Conservation (phyloP, 2,797 vertebrate species). For the Crocodylus rhombifer region DNA sequence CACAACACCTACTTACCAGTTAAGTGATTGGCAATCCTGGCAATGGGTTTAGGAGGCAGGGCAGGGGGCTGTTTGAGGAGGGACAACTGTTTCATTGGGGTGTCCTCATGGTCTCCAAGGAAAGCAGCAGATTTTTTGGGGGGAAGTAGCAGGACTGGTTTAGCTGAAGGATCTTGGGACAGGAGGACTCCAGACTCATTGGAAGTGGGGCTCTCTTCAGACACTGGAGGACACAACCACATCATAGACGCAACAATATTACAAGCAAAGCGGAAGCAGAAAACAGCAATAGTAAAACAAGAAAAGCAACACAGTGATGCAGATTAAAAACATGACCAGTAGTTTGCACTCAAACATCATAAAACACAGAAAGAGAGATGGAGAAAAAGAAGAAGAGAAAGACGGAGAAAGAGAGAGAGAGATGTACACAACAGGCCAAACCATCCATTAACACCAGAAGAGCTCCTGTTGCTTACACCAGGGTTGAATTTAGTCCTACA, state of each 20-base stretch:
- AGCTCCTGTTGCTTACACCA: slow-evolving; percentile 12
- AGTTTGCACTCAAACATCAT: slow-evolving; percentile 22
- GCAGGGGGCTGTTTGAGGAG: slow-evolving; percentile 98
- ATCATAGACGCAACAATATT: slow-evolving; percentile 83
- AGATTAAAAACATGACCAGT: slow-evolving; percentile 43
- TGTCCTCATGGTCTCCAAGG: slow-evolving; percentile 92
- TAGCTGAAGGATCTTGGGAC: slow-evolving; percentile 92
- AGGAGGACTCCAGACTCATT: slow-evolving; percentile 88
- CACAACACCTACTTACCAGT: slow-evolving; percentile 86
- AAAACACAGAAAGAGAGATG: background rate
- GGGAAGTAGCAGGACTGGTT: slow-evolving; percentile 91
- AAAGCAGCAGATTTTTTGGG: slow-evolving; percentile 92
- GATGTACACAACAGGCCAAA: slow-evolving; percentile 24
- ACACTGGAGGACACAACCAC: slow-evolving; percentile 87
- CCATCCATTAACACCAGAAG: slow-evolving; percentile 30
- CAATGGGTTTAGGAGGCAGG: slow-evolving; percentile 97
- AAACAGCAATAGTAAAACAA: slow-evolving; percentile 26
- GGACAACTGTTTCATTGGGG: slow-evolving; percentile 90
- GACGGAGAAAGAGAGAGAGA: background rate
- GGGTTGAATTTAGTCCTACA: background rate
- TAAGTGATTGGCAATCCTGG: slow-evolving; percentile 95
- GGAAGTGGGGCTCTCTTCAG: slow-evolving; percentile 91
- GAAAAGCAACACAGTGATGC: slow-evolving; percentile 60
- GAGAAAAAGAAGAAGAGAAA: background rate
- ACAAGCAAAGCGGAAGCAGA: slow-evolving; percentile 72